These are phyloP conservation scores for Ericerus pela DNA, from an alignment of 1,140 invertebrate genomes.

Conservation along the genomic window DNA sequence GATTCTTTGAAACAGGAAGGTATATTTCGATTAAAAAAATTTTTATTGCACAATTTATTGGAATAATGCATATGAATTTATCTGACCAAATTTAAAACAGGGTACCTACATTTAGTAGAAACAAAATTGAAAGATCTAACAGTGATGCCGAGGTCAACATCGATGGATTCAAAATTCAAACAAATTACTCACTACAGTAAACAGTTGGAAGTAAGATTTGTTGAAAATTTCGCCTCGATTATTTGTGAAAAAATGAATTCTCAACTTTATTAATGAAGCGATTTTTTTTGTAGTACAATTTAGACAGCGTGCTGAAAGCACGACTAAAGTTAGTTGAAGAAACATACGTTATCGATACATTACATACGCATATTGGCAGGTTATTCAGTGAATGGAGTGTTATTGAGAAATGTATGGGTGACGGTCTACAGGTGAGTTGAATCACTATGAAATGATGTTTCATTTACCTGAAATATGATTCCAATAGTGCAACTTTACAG, in stretches of 20 bases:
- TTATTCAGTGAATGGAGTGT: constrained; percentile 76
- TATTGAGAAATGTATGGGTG: constrained; percentile 67
- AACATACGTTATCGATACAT: constrained; percentile 61
- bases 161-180: constrained; percentile 58
- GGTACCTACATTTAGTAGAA: constrained; percentile 53
- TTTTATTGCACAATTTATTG: constrained; percentile 27
- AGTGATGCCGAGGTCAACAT: constrained; percentile 55
- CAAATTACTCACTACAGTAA: constrained; percentile 57
- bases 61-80: constrained; percentile 19
- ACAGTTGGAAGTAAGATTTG: constrained; percentile 51
- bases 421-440: constrained; percentile 47
- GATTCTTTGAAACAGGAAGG: constrained; percentile 47
- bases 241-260: too few species aligned
- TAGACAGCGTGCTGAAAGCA: constrained; percentile 35
- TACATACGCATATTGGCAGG: constrained; percentile 65
- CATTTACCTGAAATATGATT: neutral
- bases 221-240: too few species aligned
- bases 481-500: constrained; percentile 30
- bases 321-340: constrained; percentile 56
- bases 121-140: constrained; percentile 59
- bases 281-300: constrained; percentile 33
- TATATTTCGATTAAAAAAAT: constrained; percentile 33
- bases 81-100: too few species aligned
- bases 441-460: constrained; percentile 1
- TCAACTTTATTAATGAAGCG: too few species aligned